A percentile compares a stretch with the other conserved stretches of the same genome.
Evolutionary conservation across 2,888 invertebrate genomes (phyloP).

Genomic region (Apocheima hispidaria): DNA sequence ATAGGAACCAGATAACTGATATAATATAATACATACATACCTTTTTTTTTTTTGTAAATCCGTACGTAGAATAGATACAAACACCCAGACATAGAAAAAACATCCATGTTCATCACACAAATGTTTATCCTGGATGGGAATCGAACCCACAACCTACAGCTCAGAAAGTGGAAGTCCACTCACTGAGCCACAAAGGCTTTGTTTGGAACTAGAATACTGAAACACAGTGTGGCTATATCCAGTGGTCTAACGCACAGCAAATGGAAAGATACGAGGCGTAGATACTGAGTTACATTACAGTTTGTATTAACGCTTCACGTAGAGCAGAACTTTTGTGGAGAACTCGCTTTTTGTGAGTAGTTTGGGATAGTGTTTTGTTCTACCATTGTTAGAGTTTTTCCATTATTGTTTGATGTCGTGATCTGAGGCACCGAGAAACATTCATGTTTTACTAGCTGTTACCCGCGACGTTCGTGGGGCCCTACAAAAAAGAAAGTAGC

Average conservation of each 20-base stretch:
- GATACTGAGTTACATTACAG: constrained; percentile 29
- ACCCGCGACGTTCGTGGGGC: background rate
- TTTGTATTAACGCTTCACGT: constrained; percentile 57
- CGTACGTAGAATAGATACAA: too few species aligned
- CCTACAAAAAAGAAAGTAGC: too few species aligned
- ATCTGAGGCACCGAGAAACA: constrained; percentile 5
- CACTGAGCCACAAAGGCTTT: too few species aligned
- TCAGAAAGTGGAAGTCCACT: too few species aligned
- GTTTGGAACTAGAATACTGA: background rate
- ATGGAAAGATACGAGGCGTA: constrained; percentile 58
- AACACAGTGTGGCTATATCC: background rate
- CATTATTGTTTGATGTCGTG: constrained; percentile 8
- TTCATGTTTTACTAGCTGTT: background rate
- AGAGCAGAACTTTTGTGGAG: constrained; percentile 43
- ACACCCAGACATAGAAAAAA: too few species aligned
- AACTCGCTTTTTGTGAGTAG: constrained; percentile 32
- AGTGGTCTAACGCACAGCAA: constrained; percentile 41
- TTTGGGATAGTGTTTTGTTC: constrained; percentile 21
- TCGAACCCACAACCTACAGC: too few species aligned
- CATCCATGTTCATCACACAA: too few species aligned
- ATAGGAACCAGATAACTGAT: too few species aligned
- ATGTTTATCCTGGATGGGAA: too few species aligned
- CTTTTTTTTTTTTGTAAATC: too few species aligned
- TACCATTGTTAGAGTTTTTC: constrained; percentile 19
- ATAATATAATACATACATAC: too few species aligned